These are phyloP conservation scores for Sus cebifrons DNA, from an alignment of 2,797 vertebrate species.

Conservation along the genomic window DNA sequence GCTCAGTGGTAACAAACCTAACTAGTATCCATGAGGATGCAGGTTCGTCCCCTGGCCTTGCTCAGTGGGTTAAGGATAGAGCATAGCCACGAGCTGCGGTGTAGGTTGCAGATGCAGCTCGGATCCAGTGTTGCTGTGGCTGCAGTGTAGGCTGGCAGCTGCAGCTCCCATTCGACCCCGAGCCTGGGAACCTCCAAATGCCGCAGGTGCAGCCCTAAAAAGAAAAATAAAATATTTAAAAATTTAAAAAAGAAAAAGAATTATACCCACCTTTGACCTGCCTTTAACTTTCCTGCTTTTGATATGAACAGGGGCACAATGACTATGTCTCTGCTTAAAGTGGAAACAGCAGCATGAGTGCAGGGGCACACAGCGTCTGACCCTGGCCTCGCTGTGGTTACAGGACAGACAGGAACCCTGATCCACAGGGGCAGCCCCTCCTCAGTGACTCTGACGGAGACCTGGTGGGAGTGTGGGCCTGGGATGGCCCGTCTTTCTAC, in stretches of 20 bases:
- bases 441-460: background rate
- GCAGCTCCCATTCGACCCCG: too few relatives aligned
- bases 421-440: background rate
- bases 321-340: background rate
- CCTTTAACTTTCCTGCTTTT: slow-evolving; percentile 7
- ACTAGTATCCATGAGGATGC: too few relatives aligned
- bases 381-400: background rate
- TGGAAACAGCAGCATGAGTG: background rate
- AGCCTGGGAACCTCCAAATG: too few relatives aligned
- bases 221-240: too few relatives aligned
- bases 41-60: too few relatives aligned
- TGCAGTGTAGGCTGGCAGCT: too few relatives aligned
- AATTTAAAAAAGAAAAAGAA: background rate
- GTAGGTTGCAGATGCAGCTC: too few relatives aligned
- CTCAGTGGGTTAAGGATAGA: too few relatives aligned
- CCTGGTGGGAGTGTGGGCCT: background rate
- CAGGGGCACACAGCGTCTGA: background rate
- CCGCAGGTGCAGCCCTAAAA: too few relatives aligned
- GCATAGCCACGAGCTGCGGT: too few relatives aligned
- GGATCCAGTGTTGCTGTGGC: too few relatives aligned
- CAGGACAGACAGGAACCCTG: background rate
- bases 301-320: background rate
- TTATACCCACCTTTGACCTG: background rate
- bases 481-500: background rate
- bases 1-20: too few relatives aligned